Evolutionary conservation across 1,140 invertebrate species (phyloP), one percentile per base, ranked within the genome.

Genomic region (Hycleus cichorii): DNA sequence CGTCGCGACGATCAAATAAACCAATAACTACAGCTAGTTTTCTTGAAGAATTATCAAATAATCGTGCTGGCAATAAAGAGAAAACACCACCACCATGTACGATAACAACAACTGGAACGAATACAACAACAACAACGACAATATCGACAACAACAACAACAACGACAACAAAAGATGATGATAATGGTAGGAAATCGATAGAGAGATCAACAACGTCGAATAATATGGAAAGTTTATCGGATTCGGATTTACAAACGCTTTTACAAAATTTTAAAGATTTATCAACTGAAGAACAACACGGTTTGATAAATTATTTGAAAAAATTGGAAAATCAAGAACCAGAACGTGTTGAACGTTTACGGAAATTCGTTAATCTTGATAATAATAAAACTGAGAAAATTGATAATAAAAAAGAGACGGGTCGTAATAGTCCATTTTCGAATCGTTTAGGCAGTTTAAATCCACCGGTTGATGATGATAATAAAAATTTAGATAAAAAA

Each of bases 211-310:
- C 47, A 7, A 59, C 47, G 27, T 62, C 60, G 42, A 58, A 47
- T 45, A 75, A 72, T n/a, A 83, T 88, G 79, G 87, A 89, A 52
- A 83, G 81, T 12, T 70, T 90, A 1, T 87, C 86, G 0, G 87
- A 90, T 66, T 81, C 82, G 0, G 88, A 91, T 63, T 69, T 91
- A 12, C 85, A 89, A 62, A 82, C 84, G 0, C 69, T 90, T 0
- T 69, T 91, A 32, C 86, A 89, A 67, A 90, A 89, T 69, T 91
- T 91, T 62, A 85, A 85, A 69, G 84, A 89, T 64, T 69, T 91
- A 1, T 84, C 82, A 0, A 81, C 80, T 2, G 85, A 89, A 49
- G 88, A 91, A 67, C 89, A 91, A 62, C 84, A 89, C 54, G 83
- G 84, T 57, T 74, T 91, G 0, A 90, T 91, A 4, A 82, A 82